phyloP scores from a whole-genome alignment of 2,113 vertebrate genomes.

The Seriola rivoliana region DNA sequence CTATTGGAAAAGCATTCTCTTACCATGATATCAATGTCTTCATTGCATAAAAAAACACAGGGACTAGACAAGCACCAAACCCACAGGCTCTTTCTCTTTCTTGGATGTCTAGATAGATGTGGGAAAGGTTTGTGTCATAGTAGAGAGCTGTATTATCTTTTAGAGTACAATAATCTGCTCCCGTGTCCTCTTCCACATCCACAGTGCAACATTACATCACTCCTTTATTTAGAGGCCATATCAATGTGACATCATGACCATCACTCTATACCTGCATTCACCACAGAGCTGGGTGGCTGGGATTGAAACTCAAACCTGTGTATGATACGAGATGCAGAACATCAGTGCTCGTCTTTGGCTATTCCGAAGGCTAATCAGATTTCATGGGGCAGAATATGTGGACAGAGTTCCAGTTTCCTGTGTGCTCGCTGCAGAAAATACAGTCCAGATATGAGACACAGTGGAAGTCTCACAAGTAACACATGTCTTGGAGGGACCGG shows the following conservation, averaged over 20 bases:
- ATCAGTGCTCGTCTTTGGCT: conserved; percentile 53
- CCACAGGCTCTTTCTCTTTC: conserved; percentile 55
- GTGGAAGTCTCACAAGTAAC: conserved; percentile 13
- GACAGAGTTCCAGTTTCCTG: conserved; percentile 54
- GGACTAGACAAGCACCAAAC: conserved; percentile 33
- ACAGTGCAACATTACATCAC: conserved; percentile 73
- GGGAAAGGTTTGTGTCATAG: conserved; percentile 54
- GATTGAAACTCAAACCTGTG: conserved; percentile 65
- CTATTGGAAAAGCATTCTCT: conserved; percentile 24
- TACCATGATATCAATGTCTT: conserved; percentile 37
- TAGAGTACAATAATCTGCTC: conserved; percentile 57
- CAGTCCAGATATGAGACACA: conserved; percentile 18
- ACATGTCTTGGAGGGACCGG: neutral
- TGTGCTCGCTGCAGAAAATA: conserved; percentile 4
- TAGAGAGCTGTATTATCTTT: conserved; percentile 60
- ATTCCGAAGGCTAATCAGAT: conserved; percentile 66
- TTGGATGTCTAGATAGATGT: conserved; percentile 51
- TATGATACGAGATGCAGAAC: conserved; percentile 63
- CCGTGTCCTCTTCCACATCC: conserved; percentile 51
- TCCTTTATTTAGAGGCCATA: conserved; percentile 72
- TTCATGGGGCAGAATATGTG: conserved; percentile 51
- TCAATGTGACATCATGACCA: conserved; percentile 75
- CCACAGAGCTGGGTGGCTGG: conserved; percentile 38
- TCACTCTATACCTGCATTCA: conserved; percentile 68
- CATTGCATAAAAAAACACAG: conserved; percentile 16